Conservation (phyloP, 2,113 vertebrate genomes). For the Willisornis vidua region DNA sequence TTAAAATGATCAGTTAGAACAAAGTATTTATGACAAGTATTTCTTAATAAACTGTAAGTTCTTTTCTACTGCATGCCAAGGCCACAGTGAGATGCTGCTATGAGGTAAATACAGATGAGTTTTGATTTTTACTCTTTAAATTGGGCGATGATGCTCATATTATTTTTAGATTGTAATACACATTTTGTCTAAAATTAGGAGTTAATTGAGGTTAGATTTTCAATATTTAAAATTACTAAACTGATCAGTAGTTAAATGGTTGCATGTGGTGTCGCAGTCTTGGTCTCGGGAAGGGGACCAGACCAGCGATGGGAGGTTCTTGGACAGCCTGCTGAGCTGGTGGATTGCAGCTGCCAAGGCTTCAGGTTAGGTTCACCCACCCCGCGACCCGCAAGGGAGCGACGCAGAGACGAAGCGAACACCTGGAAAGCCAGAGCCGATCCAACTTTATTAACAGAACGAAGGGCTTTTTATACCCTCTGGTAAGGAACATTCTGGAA, state of each 20-base stretch:
- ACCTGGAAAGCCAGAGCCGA: no score
- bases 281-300: no score
- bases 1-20: not conserved
- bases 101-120: not conserved
- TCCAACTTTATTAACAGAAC: no score
- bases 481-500: no score
- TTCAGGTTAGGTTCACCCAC: no score
- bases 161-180: not conserved
- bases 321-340: no score
- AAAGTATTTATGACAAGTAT: not conserved
- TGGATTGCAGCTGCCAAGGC: no score
- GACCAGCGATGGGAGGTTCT: no score
- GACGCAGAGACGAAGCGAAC: no score
- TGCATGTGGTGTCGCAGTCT: no score
- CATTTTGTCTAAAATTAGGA: not conserved
- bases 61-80: not conserved
- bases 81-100: not conserved
- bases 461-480: no score
- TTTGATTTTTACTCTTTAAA: not conserved
- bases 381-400: no score
- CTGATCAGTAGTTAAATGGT: not conserved
- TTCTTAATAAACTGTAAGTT: not conserved
- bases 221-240: not conserved
- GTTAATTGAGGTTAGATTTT: not conserved
- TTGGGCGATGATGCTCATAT: not conserved